These are phyloP conservation scores for Atethmia centrago DNA, from an alignment of 2,888 invertebrate species.

Conservation along the genomic window DNA sequence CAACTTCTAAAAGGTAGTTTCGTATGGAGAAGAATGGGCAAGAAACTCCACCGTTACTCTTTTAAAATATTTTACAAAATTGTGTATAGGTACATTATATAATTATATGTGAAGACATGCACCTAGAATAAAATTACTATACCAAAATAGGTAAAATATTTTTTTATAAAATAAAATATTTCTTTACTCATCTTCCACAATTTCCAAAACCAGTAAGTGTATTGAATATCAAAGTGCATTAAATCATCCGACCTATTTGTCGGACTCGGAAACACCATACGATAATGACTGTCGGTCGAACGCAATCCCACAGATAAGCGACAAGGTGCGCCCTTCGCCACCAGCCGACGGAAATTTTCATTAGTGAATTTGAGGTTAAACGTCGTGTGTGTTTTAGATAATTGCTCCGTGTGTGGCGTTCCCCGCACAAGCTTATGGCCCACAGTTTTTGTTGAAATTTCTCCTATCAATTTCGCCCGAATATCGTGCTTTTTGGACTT, in stretches of 20 bases:
- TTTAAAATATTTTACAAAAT: too few relatives aligned
- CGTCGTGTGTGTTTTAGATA: slow-evolving; percentile 87
- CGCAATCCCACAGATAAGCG: slow-evolving; percentile 85
- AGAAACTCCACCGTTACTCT: too few relatives aligned
- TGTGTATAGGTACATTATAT: too few relatives aligned
- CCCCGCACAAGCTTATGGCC: slow-evolving; percentile 76
- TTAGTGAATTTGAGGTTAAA: slow-evolving; percentile 88
- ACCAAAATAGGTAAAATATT: too few relatives aligned
- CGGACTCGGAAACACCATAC: slow-evolving; percentile 73
- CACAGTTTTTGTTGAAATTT: slow-evolving; percentile 82
- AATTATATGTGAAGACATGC: too few relatives aligned
- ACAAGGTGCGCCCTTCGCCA: slow-evolving; percentile 85
- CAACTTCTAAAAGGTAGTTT: too few relatives aligned
- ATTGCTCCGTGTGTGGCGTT: slow-evolving; percentile 85
- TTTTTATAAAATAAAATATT: too few relatives aligned
- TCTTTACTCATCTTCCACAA: background rate
- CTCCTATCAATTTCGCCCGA: slow-evolving; percentile 76
- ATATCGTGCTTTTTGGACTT: slow-evolving; percentile 65
- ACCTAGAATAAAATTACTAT: too few relatives aligned
- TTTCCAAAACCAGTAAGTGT: background rate
- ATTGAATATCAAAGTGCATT: slow-evolving; percentile 26
- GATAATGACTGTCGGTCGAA: slow-evolving; percentile 83
- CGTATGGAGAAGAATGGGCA: too few relatives aligned
- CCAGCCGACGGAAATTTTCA: slow-evolving; percentile 85
- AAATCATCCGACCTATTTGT: slow-evolving; percentile 46